Conservation (phyloP, 2,113 vertebrate genomes). For the Anguilla rostrata region DNA sequence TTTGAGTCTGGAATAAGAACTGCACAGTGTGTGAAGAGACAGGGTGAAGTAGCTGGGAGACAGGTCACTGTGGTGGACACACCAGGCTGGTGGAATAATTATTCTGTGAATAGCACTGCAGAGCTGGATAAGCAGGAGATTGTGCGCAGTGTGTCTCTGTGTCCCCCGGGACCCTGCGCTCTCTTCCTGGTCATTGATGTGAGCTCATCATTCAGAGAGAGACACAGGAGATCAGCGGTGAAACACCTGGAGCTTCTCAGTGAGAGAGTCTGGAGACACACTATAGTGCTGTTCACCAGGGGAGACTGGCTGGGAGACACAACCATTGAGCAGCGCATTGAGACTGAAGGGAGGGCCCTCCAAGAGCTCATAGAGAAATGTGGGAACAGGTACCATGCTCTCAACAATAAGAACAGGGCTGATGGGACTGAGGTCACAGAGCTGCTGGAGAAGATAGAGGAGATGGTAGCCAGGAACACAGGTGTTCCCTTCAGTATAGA, state of each 20-base stretch:
- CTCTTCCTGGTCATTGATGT: slow-evolving; percentile 2
- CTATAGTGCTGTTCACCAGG: slow-evolving; percentile 37
- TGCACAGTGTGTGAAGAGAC: slow-evolving; percentile 16
- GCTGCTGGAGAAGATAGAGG: too few relatives aligned
- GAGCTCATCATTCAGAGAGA: slow-evolving; percentile 2
- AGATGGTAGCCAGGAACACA: background rate
- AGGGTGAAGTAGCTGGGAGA: slow-evolving; percentile 16
- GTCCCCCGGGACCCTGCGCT: slow-evolving; percentile 39
- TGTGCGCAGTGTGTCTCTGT: slow-evolving; percentile 40
- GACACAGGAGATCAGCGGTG: slow-evolving; percentile 7
- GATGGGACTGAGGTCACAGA: too few relatives aligned
- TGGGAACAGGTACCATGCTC: background rate
- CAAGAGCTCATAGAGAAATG: slow-evolving; percentile 22
- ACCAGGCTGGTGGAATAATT: slow-evolving; percentile 12
- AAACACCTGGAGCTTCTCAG: slow-evolving; percentile 30
- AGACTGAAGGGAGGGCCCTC: slow-evolving; percentile 23
- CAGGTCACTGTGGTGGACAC: slow-evolving; percentile 22
- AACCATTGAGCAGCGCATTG: slow-evolving; percentile 6
- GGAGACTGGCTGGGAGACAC: slow-evolving; percentile 17
- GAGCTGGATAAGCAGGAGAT: slow-evolving; percentile 37
- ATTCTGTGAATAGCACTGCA: slow-evolving; percentile 27
- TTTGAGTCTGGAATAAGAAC: background rate
- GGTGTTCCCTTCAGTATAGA: slow-evolving; percentile 25
- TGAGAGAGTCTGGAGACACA: slow-evolving; percentile 31
- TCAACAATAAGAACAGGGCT: too few relatives aligned